These are phyloP conservation scores for Acronicta alni DNA, from an alignment of 2,888 invertebrate species.

Conservation along the genomic window DNA sequence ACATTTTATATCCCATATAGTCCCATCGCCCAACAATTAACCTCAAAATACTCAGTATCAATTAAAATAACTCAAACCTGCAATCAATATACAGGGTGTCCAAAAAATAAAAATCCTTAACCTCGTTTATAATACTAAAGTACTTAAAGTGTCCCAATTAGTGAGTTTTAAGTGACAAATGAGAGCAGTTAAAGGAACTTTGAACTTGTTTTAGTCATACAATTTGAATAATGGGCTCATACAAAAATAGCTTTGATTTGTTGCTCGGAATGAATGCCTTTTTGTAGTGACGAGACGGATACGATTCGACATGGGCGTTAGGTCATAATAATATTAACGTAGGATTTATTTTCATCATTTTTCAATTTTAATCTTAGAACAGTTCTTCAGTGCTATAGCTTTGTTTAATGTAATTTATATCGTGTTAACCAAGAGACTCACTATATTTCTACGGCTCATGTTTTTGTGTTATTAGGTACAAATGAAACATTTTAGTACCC, in stretches of 20 bases:
- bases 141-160: slow-evolving; percentile 70
- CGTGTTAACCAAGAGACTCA: no score
- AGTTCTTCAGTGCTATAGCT: no score
- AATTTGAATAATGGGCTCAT: slow-evolving; percentile 80
- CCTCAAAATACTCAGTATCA: slow-evolving; percentile 5
- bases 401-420: no score
- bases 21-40: background rate
- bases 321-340: no score
- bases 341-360: no score
- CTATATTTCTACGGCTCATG: no score
- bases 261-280: slow-evolving; percentile 54
- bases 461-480: no score
- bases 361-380: no score
- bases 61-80: slow-evolving; percentile 46
- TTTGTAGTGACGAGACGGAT: slow-evolving; percentile 52
- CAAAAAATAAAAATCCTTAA: slow-evolving; percentile 54
- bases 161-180: slow-evolving; percentile 70
- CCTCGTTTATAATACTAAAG: slow-evolving; percentile 51
- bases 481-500: no score
- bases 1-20: no score
- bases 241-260: slow-evolving; percentile 84
- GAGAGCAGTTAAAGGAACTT: slow-evolving; percentile 67
- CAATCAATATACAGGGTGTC: slow-evolving; percentile 36
- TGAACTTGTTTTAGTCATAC: slow-evolving; percentile 75
- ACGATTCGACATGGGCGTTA: slow-evolving; percentile 45